These are phyloP conservation scores for Dromiciops gliroides DNA, from an alignment of 2,113 vertebrate genomes.

Conservation along the genomic window DNA sequence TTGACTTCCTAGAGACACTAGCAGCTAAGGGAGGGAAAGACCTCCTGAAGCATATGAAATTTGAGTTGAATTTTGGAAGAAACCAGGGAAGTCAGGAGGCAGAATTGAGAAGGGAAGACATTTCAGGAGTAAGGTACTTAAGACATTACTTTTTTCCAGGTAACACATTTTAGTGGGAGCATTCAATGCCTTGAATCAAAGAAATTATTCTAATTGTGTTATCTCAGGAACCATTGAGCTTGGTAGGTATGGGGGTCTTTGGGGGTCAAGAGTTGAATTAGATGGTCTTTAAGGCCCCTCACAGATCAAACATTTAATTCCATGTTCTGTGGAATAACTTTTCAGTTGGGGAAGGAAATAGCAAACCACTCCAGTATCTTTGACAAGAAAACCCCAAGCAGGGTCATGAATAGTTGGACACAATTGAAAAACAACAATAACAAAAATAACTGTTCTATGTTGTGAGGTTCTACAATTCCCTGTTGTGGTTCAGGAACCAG, in stretches of 20 bases:
- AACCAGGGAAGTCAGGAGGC: neutral
- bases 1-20: no score
- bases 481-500: neutral
- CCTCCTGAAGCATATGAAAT: neutral
- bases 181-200: neutral
- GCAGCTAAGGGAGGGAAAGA: no score
- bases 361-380: neutral
- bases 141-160: neutral
- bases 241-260: neutral
- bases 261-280: neutral
- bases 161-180: neutral
- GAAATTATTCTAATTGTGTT: neutral
- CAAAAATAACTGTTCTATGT: neutral
- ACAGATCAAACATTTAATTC: neutral
- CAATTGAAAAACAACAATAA: neutral
- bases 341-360: neutral
- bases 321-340: neutral
- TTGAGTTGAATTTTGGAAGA: neutral
- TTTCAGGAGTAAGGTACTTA: neutral
- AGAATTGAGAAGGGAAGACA: neutral
- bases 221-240: neutral
- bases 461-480: neutral
- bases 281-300: neutral
- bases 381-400: neutral
- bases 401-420: neutral